A percentile compares a stretch with the other conserved stretches of the same genome.
phyloP scores from a whole-genome alignment of 2,888 invertebrate genomes.

The Cosmorhoe ocellata region DNA sequence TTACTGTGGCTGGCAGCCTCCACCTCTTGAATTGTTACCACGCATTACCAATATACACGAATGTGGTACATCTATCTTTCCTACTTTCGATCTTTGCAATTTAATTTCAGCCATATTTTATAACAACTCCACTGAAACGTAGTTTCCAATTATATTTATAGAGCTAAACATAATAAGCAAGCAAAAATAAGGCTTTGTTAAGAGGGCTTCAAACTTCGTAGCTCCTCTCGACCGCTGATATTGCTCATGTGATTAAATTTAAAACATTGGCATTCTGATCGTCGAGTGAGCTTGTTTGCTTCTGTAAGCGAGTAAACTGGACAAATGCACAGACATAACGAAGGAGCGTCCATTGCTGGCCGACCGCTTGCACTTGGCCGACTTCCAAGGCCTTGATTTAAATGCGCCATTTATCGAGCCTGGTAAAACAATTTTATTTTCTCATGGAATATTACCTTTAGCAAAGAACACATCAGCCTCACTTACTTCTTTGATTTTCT shows the following conservation, averaged over 20 bases:
- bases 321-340: constrained; percentile 68
- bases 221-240: not conserved
- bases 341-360: constrained; percentile 43
- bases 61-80: too few relatives aligned
- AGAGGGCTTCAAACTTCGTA: not conserved
- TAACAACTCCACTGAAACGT: too few relatives aligned
- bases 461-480: not conserved
- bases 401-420: constrained; percentile 62
- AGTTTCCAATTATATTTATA: too few relatives aligned
- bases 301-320: constrained; percentile 70
- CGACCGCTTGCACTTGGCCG: constrained; percentile 58
- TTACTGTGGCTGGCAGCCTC: not conserved
- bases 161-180: too few relatives aligned
- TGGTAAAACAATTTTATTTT: constrained; percentile 45
- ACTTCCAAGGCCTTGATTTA: constrained; percentile 68
- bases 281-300: constrained; percentile 68
- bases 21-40: not conserved
- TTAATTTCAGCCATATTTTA: too few relatives aligned
- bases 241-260: constrained; percentile 43
- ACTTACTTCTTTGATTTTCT: too few relatives aligned
- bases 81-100: too few relatives aligned
- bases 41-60: not conserved
- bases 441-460: constrained; percentile 1
- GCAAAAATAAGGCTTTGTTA: too few relatives aligned
- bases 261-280: constrained; percentile 62